Conservation (phyloP, 2,888 invertebrate species). For the Molanna angustata region DNA sequence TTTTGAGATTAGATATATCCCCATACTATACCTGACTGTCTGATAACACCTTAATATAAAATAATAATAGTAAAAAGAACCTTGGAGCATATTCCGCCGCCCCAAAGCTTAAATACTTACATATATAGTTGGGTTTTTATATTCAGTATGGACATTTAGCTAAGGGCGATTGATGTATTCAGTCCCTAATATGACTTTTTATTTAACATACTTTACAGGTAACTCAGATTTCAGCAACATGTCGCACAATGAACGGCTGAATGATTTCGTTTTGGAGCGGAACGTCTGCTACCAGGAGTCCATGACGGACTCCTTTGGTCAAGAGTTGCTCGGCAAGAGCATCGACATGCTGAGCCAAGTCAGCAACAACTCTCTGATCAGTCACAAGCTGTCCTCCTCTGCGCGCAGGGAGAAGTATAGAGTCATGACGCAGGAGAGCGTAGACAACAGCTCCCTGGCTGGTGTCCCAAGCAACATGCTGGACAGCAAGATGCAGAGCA, state of each 20-base stretch:
- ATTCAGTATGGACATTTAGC: no score
- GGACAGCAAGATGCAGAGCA: slow-evolving; percentile 41
- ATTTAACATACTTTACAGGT: slow-evolving; percentile 39
- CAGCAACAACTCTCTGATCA: slow-evolving; percentile 31
- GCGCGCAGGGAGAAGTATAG: slow-evolving; percentile 20
- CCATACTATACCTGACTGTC: no score
- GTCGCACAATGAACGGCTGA: slow-evolving; percentile 47
- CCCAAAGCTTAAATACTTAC: no score
- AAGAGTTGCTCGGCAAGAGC: slow-evolving; percentile 46
- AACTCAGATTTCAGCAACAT: slow-evolving; percentile 47
- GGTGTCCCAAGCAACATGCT: slow-evolving; percentile 46
- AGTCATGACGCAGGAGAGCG: slow-evolving; percentile 20
- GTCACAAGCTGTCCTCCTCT: slow-evolving; percentile 19
- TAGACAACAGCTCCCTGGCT: slow-evolving; percentile 45
- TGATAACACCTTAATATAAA: no score
- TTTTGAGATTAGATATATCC: no score
- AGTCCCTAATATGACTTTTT: no score
- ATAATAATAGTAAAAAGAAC: no score
- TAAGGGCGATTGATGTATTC: no score
- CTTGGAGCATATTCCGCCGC: no score
- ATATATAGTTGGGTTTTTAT: no score
- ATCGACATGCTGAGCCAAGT: slow-evolving; percentile 44
- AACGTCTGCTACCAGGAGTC: slow-evolving; percentile 55
- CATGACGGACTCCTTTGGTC: slow-evolving; percentile 48
- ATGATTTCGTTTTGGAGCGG: slow-evolving; percentile 50